Base-by-base conservation (phyloP, 2,113 vertebrate species). In the Alligator sinensis region DNA sequence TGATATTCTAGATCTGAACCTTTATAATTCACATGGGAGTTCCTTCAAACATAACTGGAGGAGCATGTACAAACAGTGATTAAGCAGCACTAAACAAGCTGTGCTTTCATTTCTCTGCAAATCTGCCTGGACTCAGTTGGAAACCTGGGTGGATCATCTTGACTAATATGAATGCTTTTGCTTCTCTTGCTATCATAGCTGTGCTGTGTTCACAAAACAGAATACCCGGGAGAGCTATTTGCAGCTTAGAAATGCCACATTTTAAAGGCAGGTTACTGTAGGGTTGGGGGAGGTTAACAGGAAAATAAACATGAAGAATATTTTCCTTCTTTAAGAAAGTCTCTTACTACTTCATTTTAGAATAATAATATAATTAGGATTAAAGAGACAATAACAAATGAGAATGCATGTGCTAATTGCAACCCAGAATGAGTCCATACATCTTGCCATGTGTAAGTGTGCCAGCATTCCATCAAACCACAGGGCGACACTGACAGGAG, bases 351-450 rank as follows among this genome's bases (percentile, higher is more conserved):
- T 76, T 74, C 64, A 54, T 91, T 87, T 92, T 1, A 57, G 78
- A 86, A 82, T 80, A 68, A 83, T 3, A 92, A 80, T 47, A 27
- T 6, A 91, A 96, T 80, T 8, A 13, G 16, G 62, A 96, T 72
- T 90, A 92, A 97, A 90, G 80, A 86, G 82, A 92, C 84, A 88
- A 68, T 89, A 91, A 88, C 2, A 5, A 96, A 92, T 85, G 92
- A 95, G 85, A 91, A 82, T 88, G 15, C 80, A 25, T 77, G 61
- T 62, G 78, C 88, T 95, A 93, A 94, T 94, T 94, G 30, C 82
- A 95, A 81, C 66, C 30, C 88, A 80, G 85, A 80, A 22, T 87
- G 94, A 96, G 82, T 74, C 54, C 19, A 27, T 84, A 34, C 63
- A n/a, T 89, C 60, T 96, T 94, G 84, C 87, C 96, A 84, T 88